phyloP scores from a whole-genome alignment of 2,113 vertebrate genomes.

The Neopipo cinnamomea region DNA sequence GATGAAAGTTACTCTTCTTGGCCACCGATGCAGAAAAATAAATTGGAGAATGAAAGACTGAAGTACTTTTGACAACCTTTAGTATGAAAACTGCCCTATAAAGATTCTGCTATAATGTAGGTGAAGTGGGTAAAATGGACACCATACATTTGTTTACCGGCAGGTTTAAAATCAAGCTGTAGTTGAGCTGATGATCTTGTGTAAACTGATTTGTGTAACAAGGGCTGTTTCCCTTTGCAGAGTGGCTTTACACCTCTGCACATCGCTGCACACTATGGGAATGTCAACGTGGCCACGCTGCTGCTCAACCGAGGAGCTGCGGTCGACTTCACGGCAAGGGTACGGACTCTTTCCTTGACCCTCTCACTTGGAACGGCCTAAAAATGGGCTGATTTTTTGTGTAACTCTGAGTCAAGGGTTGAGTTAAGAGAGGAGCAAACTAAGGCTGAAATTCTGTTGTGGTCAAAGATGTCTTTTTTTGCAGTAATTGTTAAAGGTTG shows the following conservation, averaged over 20 bases:
- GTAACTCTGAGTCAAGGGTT: not conserved
- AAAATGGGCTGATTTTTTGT: not conserved
- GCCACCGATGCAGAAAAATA: not conserved
- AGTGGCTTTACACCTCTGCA: slow-evolving; percentile 97
- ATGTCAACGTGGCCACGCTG: slow-evolving; percentile 93
- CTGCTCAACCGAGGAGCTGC: slow-evolving; percentile 93
- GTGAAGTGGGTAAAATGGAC: not conserved
- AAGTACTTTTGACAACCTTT: not conserved
- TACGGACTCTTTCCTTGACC: slow-evolving; percentile 39
- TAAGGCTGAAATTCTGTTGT: not conserved
- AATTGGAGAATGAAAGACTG: not conserved
- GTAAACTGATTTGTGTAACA: not conserved
- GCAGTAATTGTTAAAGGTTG: not conserved
- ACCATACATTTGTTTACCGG: accelerated
- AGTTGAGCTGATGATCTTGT: not conserved
- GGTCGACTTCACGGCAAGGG: slow-evolving; percentile 95
- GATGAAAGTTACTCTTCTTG: not conserved
- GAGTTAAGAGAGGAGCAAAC: not conserved
- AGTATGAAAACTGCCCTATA: not conserved
- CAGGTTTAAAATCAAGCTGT: not conserved
- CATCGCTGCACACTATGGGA: slow-evolving; percentile 95
- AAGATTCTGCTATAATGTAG: not conserved
- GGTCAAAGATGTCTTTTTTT: not conserved
- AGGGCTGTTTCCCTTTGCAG: slow-evolving; percentile 68
- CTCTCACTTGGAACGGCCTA: not conserved